These are phyloP conservation scores for Zeugodacus cucurbitae DNA, from an alignment of 1,140 invertebrate genomes.

Conservation along the genomic window DNA sequence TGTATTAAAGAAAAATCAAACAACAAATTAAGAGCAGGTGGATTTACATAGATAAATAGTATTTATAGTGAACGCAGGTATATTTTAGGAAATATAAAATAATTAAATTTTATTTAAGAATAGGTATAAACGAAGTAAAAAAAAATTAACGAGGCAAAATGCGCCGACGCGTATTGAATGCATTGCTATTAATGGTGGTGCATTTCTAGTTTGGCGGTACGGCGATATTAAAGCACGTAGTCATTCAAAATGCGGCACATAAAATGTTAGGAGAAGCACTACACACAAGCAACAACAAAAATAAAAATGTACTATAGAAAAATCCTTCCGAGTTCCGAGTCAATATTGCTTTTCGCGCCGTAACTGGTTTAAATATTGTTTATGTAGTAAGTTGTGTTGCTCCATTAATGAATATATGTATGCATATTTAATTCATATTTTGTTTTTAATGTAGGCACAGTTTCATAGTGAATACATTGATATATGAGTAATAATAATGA, in stretches of 20 bases:
- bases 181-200: neutral
- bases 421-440: neutral
- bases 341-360: neutral
- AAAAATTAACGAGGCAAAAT: neutral
- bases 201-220: neutral
- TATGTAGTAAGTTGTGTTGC: neutral
- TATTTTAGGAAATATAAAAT: too few species aligned
- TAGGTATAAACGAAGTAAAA: too few species aligned
- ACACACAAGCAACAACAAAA: neutral
- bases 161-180: slow-evolving; percentile 3
- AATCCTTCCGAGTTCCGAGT: neutral
- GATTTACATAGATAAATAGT: neutral
- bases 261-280: neutral
- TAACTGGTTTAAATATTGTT: neutral
- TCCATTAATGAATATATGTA: neutral
- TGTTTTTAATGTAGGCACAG: neutral
- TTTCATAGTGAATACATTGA: too few species aligned
- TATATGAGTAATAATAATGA: too few species aligned
- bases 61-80: neutral
- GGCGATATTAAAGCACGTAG: neutral
- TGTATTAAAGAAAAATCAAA: neutral
- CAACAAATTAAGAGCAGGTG: neutral
- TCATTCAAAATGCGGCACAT: neutral
- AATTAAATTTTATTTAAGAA: neutral
- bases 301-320: neutral